These are phyloP conservation scores for Atta texana DNA, from an alignment of 1,140 invertebrate species.

Conservation along the genomic window DNA sequence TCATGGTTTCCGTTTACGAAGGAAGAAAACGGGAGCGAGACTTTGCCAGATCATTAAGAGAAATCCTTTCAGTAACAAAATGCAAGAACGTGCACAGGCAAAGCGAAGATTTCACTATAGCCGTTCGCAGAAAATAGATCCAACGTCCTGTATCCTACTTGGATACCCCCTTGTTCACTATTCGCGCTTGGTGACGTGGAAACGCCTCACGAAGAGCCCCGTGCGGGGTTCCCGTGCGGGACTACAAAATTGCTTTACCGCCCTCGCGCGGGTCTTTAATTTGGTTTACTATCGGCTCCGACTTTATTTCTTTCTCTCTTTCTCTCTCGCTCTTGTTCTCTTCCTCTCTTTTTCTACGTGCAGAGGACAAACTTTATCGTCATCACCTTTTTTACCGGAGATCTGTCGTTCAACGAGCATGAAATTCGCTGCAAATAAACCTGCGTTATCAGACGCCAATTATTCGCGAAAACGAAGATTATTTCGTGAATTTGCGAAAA, in stretches of 20 bases:
- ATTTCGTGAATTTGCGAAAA: neutral
- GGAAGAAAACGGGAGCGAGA: neutral
- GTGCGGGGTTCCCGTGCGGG: conserved; percentile 44
- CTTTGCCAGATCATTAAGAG: conserved; percentile 45
- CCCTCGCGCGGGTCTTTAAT: conserved; percentile 73
- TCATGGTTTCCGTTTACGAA: neutral
- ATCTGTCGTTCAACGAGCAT: conserved; percentile 1
- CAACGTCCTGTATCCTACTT: conserved; percentile 43
- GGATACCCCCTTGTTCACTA: conserved; percentile 39
- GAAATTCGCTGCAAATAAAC: conserved; percentile 36
- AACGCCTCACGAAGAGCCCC: conserved; percentile 59
- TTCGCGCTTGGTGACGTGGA: conserved; percentile 70
- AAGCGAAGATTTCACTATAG: conserved; percentile 51
- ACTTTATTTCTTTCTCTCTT: conserved; percentile 2
- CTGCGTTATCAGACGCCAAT: conserved; percentile 3
- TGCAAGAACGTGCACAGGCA: conserved; percentile 55
- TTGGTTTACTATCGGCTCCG: conserved; percentile 68
- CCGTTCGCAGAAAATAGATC: conserved; percentile 23
- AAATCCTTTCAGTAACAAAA: conserved; percentile 41
- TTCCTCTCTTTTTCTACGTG: neutral
- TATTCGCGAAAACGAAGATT: neutral
- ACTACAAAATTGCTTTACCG: conserved; percentile 75
- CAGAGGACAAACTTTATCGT: conserved; percentile 64
- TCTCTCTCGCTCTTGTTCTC: neutral
- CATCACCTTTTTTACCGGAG: conserved; percentile 58